phyloP scores from a whole-genome alignment of 2,113 vertebrate species.

The Strix aluco region DNA sequence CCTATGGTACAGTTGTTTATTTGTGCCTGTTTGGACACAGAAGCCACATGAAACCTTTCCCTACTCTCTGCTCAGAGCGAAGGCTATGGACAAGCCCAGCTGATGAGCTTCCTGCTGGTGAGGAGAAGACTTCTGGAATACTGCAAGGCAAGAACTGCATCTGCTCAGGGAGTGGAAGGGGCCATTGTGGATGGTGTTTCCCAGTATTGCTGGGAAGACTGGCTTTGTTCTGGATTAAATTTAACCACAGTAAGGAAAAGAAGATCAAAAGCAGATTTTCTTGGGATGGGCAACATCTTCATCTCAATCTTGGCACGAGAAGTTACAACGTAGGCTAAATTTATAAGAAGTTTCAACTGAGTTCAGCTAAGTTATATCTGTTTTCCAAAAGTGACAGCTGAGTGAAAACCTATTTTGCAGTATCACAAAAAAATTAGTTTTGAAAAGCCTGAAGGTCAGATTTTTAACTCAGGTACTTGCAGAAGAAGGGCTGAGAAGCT shows the following conservation, averaged over 20 bases:
- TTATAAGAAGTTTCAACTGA: not conserved
- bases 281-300: not conserved
- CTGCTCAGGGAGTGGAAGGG: not conserved
- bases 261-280: not conserved
- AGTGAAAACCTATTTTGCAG: not conserved
- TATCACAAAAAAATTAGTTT: not conserved
- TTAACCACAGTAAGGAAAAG: not conserved
- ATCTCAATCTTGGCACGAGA: not conserved
- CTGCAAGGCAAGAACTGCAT: not conserved
- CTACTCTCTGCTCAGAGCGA: not conserved
- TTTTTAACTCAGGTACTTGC: not conserved
- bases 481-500: not conserved
- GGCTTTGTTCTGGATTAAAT: not conserved
- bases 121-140: not conserved
- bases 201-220: not conserved
- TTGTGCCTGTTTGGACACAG: not conserved
- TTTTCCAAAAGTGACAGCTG: not conserved
- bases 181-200: not conserved
- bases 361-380: not conserved
- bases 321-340: not conserved
- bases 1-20: not conserved
- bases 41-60: not conserved
- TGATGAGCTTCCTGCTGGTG: not conserved
- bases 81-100: not conserved
- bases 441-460: slow-evolving; percentile 12